A percentile compares a stretch with the other conserved stretches of the same genome.
Evolutionary conservation across 2,888 invertebrate species (phyloP).

Genomic region (Rhagium mordax): DNA sequence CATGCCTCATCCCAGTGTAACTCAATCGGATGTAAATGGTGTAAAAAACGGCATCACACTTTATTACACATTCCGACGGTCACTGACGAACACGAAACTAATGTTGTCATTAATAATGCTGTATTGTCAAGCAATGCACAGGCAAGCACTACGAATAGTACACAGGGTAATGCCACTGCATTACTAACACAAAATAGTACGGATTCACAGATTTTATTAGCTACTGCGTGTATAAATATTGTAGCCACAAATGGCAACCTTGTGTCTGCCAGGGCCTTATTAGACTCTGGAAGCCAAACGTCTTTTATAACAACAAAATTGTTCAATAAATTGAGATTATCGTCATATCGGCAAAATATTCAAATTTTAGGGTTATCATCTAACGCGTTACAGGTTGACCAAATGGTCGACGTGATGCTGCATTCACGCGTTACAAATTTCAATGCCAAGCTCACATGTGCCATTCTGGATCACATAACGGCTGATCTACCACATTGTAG

Average conservation of each 20-base stretch:
- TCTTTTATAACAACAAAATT: not conserved
- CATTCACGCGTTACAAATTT: not conserved
- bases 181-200: not conserved
- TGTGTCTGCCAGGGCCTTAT: not conserved
- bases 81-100: too few species aligned
- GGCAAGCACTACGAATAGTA: too few species aligned
- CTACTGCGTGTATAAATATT: not conserved
- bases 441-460: not conserved
- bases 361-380: slow-evolving; percentile 7
- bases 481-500: not conserved
- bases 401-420: not conserved
- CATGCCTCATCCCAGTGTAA: slow-evolving; percentile 13
- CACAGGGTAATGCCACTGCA: not conserved
- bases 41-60: slow-evolving; percentile 70
- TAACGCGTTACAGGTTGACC: not conserved
- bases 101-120: too few species aligned
- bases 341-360: not conserved
- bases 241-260: not conserved
- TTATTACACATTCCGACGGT: not conserved
- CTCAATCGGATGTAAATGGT: slow-evolving; percentile 69
- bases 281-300: not conserved
- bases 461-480: not conserved
- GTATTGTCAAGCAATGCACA: not conserved
- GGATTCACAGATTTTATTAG: too few species aligned
- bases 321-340: not conserved